Evolutionary conservation across 2,113 vertebrate genomes (phyloP).

Genomic region (Zootoca vivipara): DNA sequence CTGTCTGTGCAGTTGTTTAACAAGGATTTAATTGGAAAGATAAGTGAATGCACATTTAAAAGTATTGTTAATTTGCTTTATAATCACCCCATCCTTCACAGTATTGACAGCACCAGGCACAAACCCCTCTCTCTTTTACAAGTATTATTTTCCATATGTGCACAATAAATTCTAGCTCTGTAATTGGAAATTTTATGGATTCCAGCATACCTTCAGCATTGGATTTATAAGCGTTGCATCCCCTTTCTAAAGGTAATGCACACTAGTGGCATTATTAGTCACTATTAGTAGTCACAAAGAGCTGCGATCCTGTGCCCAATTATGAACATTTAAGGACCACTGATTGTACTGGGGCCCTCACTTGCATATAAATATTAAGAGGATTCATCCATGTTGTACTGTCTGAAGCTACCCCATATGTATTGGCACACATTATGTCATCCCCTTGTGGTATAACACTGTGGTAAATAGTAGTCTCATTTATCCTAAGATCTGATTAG

Average conservation of each 20-base stretch:
- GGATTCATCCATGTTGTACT: neutral
- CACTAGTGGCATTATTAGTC: slow-evolving; percentile 47
- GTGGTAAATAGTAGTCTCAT: neutral
- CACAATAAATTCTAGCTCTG: slow-evolving; percentile 82
- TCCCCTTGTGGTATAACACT: neutral
- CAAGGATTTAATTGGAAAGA: slow-evolving; percentile 93
- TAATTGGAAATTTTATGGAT: slow-evolving; percentile 87
- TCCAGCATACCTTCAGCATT: slow-evolving; percentile 74
- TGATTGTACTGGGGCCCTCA: neutral
- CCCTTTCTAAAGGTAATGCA: slow-evolving; percentile 67
- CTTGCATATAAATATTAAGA: neutral
- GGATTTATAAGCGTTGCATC: slow-evolving; percentile 72
- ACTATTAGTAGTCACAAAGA: slow-evolving; percentile 20
- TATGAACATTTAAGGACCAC: neutral
- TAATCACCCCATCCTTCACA: slow-evolving; percentile 91
- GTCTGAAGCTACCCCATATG: neutral
- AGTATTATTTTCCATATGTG: slow-evolving; percentile 90
- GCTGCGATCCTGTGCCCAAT: slow-evolving; percentile 8
- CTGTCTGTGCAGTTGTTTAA: slow-evolving; percentile 90
- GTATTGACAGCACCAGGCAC: slow-evolving; percentile 87
- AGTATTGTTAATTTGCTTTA: slow-evolving; percentile 91
- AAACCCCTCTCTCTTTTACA: slow-evolving; percentile 85
- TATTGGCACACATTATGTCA: neutral
- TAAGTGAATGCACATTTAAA: slow-evolving; percentile 93
- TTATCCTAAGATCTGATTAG: neutral